Evolutionary conservation across 2,888 invertebrate species (phyloP), one percentile per base, ranked within the genome.

Genomic region (Harpalus rubripes): DNA sequence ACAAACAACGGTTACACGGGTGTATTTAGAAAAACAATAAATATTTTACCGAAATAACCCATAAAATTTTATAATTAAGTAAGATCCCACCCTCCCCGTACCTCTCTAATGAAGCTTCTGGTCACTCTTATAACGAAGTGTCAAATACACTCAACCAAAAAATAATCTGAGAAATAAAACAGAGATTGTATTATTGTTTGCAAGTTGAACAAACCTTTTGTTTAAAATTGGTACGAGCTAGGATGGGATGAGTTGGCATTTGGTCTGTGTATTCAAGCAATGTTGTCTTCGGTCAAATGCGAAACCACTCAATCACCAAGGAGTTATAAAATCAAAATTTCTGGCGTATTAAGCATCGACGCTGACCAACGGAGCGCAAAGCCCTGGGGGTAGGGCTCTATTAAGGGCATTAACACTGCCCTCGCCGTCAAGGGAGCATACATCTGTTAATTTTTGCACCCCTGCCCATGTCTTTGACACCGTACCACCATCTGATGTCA

Each of bases 401-500:
- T 90, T 89, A 90, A 89, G 87, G 88, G 90, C 90, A 90, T 90
- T 91, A 91, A 90, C 91, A 90, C 90, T 90, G 91, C 90, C 91
- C 91, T 91, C 90, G 90, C 88, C 89, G 90, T 84, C 85, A 81
- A 86, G 86, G 86, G 86, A 86, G 58, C 74, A 84, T 91, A 90
- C 91, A 91, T 91, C 91, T 91, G 91, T 91, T 91, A 91, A 91
- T 91, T 91, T 90, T 91, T 91, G 90, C 90, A 90, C 91, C 91
- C 91, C 88, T 52, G 78, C 26, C 81, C 56, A 15, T 74, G 83
- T 63, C 82, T 82, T 84, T 84, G 84, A 78, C 78, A 78, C 84
- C 78, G 78, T 84, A 78, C 61, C 84, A 84, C 41, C 52, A 65
- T 78, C 84, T 63, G 84, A 84, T 84, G 84, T 63, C 84, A 84